phyloP scores from a whole-genome alignment of 2,113 vertebrate species.

The Synodontis membranacea region DNA sequence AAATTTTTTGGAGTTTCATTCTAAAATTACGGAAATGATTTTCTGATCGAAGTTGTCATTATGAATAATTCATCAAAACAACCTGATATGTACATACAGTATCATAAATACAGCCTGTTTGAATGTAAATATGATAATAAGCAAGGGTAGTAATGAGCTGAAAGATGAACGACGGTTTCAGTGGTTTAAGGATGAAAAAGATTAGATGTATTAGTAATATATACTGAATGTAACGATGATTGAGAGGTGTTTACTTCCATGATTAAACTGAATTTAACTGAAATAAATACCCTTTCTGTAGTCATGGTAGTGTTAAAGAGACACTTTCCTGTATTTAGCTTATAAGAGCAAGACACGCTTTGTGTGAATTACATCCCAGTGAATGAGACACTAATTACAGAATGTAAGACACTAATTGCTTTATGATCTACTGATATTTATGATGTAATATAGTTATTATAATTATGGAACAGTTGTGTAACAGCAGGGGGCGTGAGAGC shows the following conservation, averaged over 20 bases:
- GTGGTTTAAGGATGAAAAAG: background rate
- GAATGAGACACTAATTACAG: background rate
- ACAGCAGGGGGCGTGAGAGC: constrained; percentile 10
- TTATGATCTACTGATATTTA: background rate
- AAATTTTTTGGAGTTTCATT: background rate
- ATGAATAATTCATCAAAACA: background rate
- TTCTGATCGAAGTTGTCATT: background rate
- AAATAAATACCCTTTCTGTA: background rate
- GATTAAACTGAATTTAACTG: background rate
- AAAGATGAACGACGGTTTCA: background rate
- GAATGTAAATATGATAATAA: background rate
- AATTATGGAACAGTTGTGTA: background rate
- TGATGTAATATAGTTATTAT: background rate
- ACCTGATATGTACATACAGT: too few species aligned
- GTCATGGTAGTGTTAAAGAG: background rate
- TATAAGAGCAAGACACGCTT: background rate
- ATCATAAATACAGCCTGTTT: background rate
- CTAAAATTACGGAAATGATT: background rate
- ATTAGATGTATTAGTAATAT: background rate
- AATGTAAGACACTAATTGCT: too few species aligned
- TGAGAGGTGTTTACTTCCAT: background rate
- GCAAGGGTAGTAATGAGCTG: too few species aligned
- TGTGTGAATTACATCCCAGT: background rate
- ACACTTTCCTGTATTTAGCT: background rate
- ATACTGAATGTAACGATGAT: background rate